These are phyloP conservation scores for Trichogramma dendrolimi DNA, from an alignment of 2,888 invertebrate species.

Conservation along the genomic window DNA sequence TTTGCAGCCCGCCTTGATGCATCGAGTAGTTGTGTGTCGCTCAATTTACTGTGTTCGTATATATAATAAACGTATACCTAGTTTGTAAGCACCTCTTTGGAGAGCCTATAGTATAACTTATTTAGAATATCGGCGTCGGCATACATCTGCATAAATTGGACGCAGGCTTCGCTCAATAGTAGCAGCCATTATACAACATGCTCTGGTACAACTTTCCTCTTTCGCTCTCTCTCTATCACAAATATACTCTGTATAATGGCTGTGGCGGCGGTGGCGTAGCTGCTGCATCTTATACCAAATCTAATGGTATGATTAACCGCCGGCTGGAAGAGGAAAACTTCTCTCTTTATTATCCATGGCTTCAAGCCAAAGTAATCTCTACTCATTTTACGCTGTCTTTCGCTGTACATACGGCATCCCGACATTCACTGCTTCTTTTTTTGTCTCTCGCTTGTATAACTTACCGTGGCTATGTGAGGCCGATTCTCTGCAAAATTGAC, in stretches of 20 bases:
- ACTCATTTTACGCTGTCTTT: conserved; percentile 15
- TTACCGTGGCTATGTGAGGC: too few relatives aligned
- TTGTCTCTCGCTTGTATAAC: neutral
- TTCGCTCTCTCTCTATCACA: neutral
- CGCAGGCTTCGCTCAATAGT: conserved; percentile 40
- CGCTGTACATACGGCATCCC: neutral
- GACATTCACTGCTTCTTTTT: neutral
- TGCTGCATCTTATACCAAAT: conserved; percentile 14
- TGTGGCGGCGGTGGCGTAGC: neutral
- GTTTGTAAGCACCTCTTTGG: too few relatives aligned
- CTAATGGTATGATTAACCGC: conserved; percentile 31
- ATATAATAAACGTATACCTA: too few relatives aligned
- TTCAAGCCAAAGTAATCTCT: conserved; percentile 28
- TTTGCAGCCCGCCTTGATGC: too few relatives aligned
- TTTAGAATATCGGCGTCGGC: conserved; percentile 50
- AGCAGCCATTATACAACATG: neutral
- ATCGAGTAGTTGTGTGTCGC: too few relatives aligned
- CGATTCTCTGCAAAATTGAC: too few relatives aligned
- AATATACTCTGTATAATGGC: too few relatives aligned
- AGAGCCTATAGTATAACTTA: conserved; percentile 37
- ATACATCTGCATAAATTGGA: conserved; percentile 52
- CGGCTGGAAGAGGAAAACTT: neutral
- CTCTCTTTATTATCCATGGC: conserved; percentile 8
- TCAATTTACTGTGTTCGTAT: too few relatives aligned
- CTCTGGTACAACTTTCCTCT: neutral